Conservation (phyloP, 2,888 invertebrate genomes). For the Brenthis hecate region DNA sequence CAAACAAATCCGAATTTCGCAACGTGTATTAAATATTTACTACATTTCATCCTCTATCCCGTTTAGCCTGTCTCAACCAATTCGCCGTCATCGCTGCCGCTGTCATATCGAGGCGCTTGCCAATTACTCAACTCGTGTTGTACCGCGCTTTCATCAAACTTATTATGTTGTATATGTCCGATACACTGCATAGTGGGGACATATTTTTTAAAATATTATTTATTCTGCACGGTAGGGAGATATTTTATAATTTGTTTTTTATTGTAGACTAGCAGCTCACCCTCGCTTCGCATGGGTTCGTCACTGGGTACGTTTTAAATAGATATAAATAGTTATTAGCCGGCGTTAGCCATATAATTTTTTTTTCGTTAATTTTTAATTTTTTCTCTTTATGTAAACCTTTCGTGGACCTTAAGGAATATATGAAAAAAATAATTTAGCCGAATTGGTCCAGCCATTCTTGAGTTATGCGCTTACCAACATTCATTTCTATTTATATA, state of each 20-base stretch:
- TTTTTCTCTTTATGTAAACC: too few species aligned
- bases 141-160: slow-evolving; percentile 23
- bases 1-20: too few species aligned
- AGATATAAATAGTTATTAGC: too few species aligned
- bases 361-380: too few species aligned
- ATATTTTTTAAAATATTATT: background rate
- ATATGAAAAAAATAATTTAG: too few species aligned
- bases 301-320: too few species aligned
- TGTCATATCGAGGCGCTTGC: slow-evolving; percentile 40
- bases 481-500: too few species aligned
- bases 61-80: slow-evolving; percentile 38
- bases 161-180: slow-evolving; percentile 13
- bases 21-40: background rate
- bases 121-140: slow-evolving; percentile 41
- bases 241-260: background rate
- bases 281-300: too few species aligned
- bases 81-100: slow-evolving; percentile 34
- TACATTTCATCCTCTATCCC: slow-evolving; percentile 2
- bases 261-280: background rate
- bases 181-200: background rate
- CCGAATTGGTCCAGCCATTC: too few species aligned
- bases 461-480: too few species aligned
- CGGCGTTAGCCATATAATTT: too few species aligned
- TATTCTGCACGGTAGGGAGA: background rate
- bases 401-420: too few species aligned